Evolutionary conservation across 2,797 vertebrate genomes (phyloP), one percentile per base, ranked within the genome.

Genomic region (Coracias cyanogaster): DNA sequence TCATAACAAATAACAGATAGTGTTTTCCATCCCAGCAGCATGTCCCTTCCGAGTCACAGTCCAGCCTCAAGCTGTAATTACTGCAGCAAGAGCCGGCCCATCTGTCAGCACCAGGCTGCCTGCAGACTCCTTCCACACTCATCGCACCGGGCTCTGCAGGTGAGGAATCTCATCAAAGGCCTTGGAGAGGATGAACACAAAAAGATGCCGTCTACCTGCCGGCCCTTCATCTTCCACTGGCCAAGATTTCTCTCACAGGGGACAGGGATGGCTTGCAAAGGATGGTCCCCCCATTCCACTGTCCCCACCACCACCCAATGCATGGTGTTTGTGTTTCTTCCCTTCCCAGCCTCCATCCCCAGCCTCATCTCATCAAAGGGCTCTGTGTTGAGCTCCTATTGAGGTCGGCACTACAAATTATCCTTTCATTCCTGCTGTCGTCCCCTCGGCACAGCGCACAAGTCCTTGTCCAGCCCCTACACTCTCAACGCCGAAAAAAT

Each of bases 401-500:
- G 77, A 96, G 66, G 74, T 64, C 35, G 29, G 45, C 31, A 9
- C 87, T 24, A 97, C 97, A 97, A 98, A 96, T 97, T 97, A 89
- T 80, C 94, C 94, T 97, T 98, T 98, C 97, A 96, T 92, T 85
- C 55, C 29, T 45, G 46, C 91, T 85, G 70, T 62, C 35, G 0
- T 66, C 82, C 83, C 85, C 92, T 73, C 52, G 0, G 33, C 72
- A 49, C 60, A 74, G 76, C 7, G 2, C 85, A 62, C 22, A 65
- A 80, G 64, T 85, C 91, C 43, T 67, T 43, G 43, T 72, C 52
- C 51, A 21, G n/a, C 62, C 8, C 0, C 45, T 1, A 2, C 0
- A 0, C 25, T 8, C 39, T 45, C 92, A 72, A 24, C 1, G 5
- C 69, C 14, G 26, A 28, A 35, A 82, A 45, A 45, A 45, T 37